Conservation (phyloP, 2,888 invertebrate genomes). For the Apocheima hispidaria region DNA sequence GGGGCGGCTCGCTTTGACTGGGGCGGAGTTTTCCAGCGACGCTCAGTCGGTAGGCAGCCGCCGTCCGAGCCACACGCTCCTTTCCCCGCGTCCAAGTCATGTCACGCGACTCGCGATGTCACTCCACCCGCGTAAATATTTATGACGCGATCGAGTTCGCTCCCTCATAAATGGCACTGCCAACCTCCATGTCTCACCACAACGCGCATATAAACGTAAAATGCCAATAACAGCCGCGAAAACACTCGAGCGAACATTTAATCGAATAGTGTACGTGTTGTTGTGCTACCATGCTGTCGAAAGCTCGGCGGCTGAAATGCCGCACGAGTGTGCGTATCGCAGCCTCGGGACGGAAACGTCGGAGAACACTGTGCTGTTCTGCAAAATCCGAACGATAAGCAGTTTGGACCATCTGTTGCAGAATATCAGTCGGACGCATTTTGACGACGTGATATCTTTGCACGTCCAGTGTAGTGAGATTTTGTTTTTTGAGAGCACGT, state of each 20-base stretch:
- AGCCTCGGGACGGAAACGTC: constrained; percentile 85
- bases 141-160: constrained; percentile 79
- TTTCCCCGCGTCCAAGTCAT: constrained; percentile 58
- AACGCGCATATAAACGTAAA: constrained; percentile 74
- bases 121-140: constrained; percentile 76
- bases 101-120: constrained; percentile 81
- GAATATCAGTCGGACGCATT: constrained; percentile 89
- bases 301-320: constrained; percentile 80
- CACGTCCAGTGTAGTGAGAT: constrained; percentile 91
- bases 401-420: constrained; percentile 89
- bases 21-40: constrained; percentile 76
- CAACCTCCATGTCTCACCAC: constrained; percentile 70
- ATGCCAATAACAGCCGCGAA: constrained; percentile 82
- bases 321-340: constrained; percentile 90
- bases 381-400: constrained; percentile 90
- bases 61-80: constrained; percentile 69
- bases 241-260: constrained; percentile 82
- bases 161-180: constrained; percentile 80
- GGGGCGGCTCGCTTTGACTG: constrained; percentile 72
- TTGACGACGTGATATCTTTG: constrained; percentile 88
- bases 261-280: constrained; percentile 83
- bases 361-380: constrained; percentile 87
- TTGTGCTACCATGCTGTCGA: constrained; percentile 79
- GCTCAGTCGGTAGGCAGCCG: constrained; percentile 84
- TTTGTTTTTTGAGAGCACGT: constrained; percentile 90